A percentile compares a stretch with the other conserved stretches of the same genome.
These are phyloP conservation scores for Oryzias javanicus DNA, from an alignment of 2,113 vertebrate species.

Conservation along the genomic window DNA sequence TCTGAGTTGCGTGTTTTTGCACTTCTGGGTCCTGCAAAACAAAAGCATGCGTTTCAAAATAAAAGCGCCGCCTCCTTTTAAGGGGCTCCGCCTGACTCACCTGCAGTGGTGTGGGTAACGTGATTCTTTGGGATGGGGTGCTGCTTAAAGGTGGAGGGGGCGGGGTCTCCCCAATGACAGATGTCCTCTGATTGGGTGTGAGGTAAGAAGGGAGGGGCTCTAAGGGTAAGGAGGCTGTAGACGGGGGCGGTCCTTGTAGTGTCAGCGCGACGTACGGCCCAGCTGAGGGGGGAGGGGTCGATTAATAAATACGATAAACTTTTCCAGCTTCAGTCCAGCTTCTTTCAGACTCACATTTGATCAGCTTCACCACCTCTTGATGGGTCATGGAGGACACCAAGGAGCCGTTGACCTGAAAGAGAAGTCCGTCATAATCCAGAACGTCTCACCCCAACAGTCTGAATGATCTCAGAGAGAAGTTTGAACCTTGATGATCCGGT, in stretches of 20 bases:
- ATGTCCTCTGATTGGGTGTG: constrained; percentile 62
- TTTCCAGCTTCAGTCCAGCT: not conserved
- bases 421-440: not conserved
- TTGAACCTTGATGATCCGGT: constrained; percentile 91
- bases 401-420: constrained; percentile 86
- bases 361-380: constrained; percentile 93
- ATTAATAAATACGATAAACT: not conserved
- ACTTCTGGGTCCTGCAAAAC: constrained; percentile 83
- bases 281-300: constrained; percentile 59
- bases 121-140: constrained; percentile 83
- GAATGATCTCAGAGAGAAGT: too few relatives aligned
- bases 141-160: constrained; percentile 64
- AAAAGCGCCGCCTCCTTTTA: too few relatives aligned
- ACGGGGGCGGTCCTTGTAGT: constrained; percentile 84
- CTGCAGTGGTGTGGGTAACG: constrained; percentile 87
- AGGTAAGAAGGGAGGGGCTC: constrained; percentile 70
- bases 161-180: constrained; percentile 57
- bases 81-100: constrained; percentile 47
- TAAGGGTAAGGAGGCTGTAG: constrained; percentile 56
- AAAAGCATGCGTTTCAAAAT: not conserved
- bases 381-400: constrained; percentile 92
- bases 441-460: too few relatives aligned
- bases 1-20: constrained; percentile 89
- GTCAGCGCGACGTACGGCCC: constrained; percentile 90
- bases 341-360: constrained; percentile 85